These are phyloP conservation scores for Polydrusus pterygomalis DNA, from an alignment of 2,888 invertebrate species.

Conservation along the genomic window DNA sequence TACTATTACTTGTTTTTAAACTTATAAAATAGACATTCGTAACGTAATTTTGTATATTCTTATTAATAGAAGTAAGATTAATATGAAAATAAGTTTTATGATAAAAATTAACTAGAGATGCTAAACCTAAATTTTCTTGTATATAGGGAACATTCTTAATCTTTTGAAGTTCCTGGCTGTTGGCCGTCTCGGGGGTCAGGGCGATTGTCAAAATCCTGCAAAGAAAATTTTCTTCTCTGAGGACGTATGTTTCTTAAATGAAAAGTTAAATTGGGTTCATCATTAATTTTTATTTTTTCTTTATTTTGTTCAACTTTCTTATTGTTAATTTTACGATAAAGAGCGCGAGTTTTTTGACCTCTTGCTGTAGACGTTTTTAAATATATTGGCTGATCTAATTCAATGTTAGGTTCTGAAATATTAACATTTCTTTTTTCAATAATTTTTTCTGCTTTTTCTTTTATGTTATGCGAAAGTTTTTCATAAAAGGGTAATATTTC, in stretches of 20 bases:
- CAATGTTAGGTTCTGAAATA: neutral
- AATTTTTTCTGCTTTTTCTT: conserved; percentile 10
- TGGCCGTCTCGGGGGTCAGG: too few species aligned
- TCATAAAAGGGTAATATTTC: conserved; percentile 38
- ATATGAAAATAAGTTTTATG: too few species aligned
- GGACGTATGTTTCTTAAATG: too few species aligned
- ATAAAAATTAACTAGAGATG: too few species aligned
- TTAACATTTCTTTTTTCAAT: conserved; percentile 11
- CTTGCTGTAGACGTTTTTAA: conserved; percentile 10
- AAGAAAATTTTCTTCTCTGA: too few species aligned
- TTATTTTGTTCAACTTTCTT: neutral
- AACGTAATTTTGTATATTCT: conserved; percentile 24
- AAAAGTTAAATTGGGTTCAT: too few species aligned
- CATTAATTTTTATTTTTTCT: conserved; percentile 15
- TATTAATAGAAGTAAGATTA: too few species aligned
- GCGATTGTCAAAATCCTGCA: too few species aligned
- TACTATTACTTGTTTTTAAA: conserved; percentile 18
- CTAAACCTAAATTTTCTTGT: too few species aligned
- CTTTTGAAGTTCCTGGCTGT: too few species aligned
- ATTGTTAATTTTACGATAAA: conserved; percentile 12
- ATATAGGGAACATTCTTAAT: too few species aligned
- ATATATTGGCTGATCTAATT: conserved; percentile 10
- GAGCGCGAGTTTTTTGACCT: conserved; percentile 14
- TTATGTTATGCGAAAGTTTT: conserved; percentile 21
- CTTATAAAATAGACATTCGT: conserved; percentile 23